A percentile compares a stretch with the other conserved stretches of the same genome.
phyloP scores from a whole-genome alignment of 1,140 invertebrate species.

The Drosophila jambulina region DNA sequence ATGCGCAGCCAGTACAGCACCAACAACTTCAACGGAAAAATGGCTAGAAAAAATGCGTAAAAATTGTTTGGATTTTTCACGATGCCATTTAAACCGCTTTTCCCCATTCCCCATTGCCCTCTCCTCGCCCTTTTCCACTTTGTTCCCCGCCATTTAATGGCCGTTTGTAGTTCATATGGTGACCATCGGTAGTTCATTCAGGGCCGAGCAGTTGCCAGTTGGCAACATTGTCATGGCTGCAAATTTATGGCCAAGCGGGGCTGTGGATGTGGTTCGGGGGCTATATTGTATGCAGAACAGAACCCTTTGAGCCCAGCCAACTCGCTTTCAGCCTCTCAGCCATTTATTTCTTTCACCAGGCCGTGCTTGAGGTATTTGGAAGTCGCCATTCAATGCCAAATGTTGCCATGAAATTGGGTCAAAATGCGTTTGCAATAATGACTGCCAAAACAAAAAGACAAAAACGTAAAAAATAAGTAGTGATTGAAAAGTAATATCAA shows the following conservation, averaged over 20 bases:
- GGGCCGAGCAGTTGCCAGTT: slow-evolving; percentile 62
- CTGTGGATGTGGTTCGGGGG: background rate
- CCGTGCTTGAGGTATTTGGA: slow-evolving; percentile 28
- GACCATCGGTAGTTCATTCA: slow-evolving; percentile 45
- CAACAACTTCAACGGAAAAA: slow-evolving; percentile 26
- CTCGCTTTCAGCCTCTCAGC: slow-evolving; percentile 13
- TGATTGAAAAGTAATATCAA: slow-evolving; percentile 77
- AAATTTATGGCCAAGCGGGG: slow-evolving; percentile 58
- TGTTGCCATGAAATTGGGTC: slow-evolving; percentile 67
- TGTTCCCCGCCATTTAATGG: slow-evolving; percentile 45
- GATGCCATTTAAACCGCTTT: slow-evolving; percentile 37
- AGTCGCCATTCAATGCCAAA: slow-evolving; percentile 54
- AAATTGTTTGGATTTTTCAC: slow-evolving; percentile 63
- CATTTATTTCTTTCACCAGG: slow-evolving; percentile 24
- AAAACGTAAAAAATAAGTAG: slow-evolving; percentile 50
- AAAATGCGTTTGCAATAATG: slow-evolving; percentile 70
- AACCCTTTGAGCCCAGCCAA: slow-evolving; percentile 36
- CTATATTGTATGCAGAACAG: slow-evolving; percentile 28
- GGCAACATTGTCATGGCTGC: slow-evolving; percentile 73
- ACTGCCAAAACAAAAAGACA: slow-evolving; percentile 28
- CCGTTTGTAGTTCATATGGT: slow-evolving; percentile 74
- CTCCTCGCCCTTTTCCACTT: background rate
- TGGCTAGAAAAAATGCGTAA: slow-evolving; percentile 72
- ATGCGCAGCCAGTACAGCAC: slow-evolving; percentile 54
- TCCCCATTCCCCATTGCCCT: background rate